Evolutionary conservation across 2,113 vertebrate species (phyloP), one percentile per base, ranked within the genome.

Genomic region (Bungarus multicinctus): DNA sequence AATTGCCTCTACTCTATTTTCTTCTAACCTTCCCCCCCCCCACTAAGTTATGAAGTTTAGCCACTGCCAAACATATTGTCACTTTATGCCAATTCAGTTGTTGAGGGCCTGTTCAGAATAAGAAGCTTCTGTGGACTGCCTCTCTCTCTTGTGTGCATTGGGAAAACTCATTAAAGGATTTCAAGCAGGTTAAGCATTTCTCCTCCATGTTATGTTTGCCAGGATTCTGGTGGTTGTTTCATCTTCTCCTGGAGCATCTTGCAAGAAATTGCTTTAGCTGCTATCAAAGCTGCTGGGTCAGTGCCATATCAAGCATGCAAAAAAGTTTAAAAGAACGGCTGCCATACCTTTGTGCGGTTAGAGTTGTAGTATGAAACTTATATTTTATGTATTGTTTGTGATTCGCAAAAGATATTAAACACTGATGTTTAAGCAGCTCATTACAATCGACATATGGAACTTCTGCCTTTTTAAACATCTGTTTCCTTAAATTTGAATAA

Each of bases 101-200:
- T 90, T 93, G 57, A 34, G 3, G 39, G 5, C 91, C 69, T 93
- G 54, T 87, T 94, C 54, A 89, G 87, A 89, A 50, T 53, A 52
- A 92, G 91, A 92, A 94, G 14, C 90, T 95, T 93, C 57, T 16
- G n/a, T 45, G 89, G 30, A 94, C 85, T 92, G 69, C 52, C 25
- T 90, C 64, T 64, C 89, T 85, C 23, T 92, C 53, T 54, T 85
- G 69, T 91, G 87, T 39, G 43, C 50, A 18, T 23, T 58, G 54
- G 74, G 89, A 43, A 93, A 74, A 93, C 25, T 91, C 54, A 95
- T 93, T 16, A 34, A 18, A 45, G n/a, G 92, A 45, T 89, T 93
- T 90, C 43, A 94, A 90, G 39, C 91, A 93, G 20, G 93, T 64
- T 52, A 93, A 90, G 69, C 92, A 7, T 85, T 1, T 92, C 93